Evolutionary conservation across 2,888 invertebrate species (phyloP).

Genomic region (Drosophila buzzatii): DNA sequence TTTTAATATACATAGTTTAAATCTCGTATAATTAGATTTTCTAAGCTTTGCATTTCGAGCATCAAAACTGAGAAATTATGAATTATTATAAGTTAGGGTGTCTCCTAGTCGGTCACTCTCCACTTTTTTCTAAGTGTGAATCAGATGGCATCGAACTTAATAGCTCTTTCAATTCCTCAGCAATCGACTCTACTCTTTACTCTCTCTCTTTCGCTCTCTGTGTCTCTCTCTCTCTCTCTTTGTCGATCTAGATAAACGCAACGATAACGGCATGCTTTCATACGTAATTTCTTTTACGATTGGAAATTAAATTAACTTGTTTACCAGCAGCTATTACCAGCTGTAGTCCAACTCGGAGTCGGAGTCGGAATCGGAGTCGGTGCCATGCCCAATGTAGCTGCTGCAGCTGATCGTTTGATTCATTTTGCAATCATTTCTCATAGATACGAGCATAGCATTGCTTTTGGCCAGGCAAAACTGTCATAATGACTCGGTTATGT

Average conservation of each 20-base stretch:
- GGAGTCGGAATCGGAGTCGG: not conserved
- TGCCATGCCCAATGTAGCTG: conserved; percentile 20
- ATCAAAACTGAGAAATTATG: not conserved
- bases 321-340: conserved; percentile 12
- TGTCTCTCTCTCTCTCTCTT: not conserved
- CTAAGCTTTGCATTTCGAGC: not conserved
- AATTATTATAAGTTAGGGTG: not conserved
- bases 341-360: conserved; percentile 7
- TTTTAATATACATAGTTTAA: no score
- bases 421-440: conserved; percentile 41
- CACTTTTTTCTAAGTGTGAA: conserved; percentile 8
- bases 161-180: conserved; percentile 2
- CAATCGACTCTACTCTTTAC: not conserved
- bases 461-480: conserved; percentile 65
- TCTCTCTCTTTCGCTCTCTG: not conserved
- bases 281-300: conserved; percentile 80
- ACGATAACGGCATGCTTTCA: conserved; percentile 77
- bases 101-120: not conserved
- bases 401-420: conserved; percentile 11
- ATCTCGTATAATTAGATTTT: not conserved
- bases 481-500: conserved; percentile 80
- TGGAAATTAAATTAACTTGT: conserved; percentile 78
- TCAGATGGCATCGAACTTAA: conserved; percentile 19
- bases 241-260: conserved; percentile 47
- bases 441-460: conserved; percentile 50